Conservation (phyloP, 1,140 invertebrate genomes). For the Steinernema khuongi region DNA sequence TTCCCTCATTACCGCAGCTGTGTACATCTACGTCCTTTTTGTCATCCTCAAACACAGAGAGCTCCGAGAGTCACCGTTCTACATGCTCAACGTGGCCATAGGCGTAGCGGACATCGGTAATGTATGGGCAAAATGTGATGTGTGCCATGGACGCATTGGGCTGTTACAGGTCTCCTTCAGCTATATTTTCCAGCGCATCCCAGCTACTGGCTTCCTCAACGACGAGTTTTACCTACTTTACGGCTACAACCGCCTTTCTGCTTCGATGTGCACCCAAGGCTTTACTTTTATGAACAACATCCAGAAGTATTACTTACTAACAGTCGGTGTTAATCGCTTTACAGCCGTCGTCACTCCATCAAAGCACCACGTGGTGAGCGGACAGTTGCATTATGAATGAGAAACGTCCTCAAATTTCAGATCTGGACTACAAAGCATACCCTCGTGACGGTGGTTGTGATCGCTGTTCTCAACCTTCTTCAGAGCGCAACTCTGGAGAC, state of each 20-base stretch:
- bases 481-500: too few species aligned
- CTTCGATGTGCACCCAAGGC: neutral
- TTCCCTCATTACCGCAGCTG: neutral
- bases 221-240: neutral
- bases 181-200: neutral
- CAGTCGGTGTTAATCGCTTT: neutral
- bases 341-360: neutral
- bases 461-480: too few species aligned
- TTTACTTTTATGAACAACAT: neutral
- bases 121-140: neutral
- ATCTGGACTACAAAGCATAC: too few species aligned
- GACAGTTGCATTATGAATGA: too few species aligned
- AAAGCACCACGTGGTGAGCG: neutral
- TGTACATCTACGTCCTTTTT: neutral
- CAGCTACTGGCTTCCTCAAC: neutral
- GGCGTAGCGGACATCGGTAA: neutral
- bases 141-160: neutral
- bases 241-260: neutral
- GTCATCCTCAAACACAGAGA: neutral
- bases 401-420: too few species aligned
- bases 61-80: neutral
- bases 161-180: neutral
- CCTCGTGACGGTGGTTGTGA: too few species aligned
- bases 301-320: neutral
- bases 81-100: neutral